Evolutionary conservation across 2,888 invertebrate species (phyloP), one percentile per base, ranked within the genome.

Genomic region (Acleris emargana): DNA sequence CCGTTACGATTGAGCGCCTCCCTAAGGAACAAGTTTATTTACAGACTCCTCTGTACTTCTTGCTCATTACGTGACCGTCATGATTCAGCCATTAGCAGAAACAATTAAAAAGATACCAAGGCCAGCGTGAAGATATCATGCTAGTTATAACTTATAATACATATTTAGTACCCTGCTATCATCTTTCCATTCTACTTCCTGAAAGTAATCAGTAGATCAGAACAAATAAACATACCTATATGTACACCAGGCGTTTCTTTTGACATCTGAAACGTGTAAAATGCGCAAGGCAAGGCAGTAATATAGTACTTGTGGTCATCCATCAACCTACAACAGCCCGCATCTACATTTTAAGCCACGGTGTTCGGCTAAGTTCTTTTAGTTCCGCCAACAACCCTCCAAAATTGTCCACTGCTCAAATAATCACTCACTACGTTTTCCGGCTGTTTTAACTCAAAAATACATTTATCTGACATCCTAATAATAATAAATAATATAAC

Each of bases 81-180:
- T 54, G 57, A 47, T 51, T 58, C 51, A 58, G 47, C 53, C 53
- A 53, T 58, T 64, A 64, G 25, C 45, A 32, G 17, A 25, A 47
- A 57, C 22, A n/a, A 51, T 51, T 58, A 52, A 20, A 38, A 13
- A 47, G 53, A 18, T 28, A 49, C 43, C 53, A 64, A 64, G 64
- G 58, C 18, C 58, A 42, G 13, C n/a, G 57, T 38, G 51, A 20
- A 53, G 32, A 52, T 51, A 61, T 25, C 25, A 49, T 28, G 47
- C 49, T 64, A 51, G 50, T 9, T 50, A 50, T 5, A 50, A 7
- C 17, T 9, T 50, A 50, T 5, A 50, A 7, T 45, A 45, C 45
- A 13, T 13, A 38, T 38, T 38, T 50, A 5, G 22, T 58, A 45
- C 17, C 18, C 25, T 49, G 53, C 58, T 58, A 64, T 64, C 64